Percentiles rank a stretch among this genome's conserved stretches.
Evolutionary conservation across 1,140 invertebrate species (phyloP).

Genomic region (Nomia melanderi): DNA sequence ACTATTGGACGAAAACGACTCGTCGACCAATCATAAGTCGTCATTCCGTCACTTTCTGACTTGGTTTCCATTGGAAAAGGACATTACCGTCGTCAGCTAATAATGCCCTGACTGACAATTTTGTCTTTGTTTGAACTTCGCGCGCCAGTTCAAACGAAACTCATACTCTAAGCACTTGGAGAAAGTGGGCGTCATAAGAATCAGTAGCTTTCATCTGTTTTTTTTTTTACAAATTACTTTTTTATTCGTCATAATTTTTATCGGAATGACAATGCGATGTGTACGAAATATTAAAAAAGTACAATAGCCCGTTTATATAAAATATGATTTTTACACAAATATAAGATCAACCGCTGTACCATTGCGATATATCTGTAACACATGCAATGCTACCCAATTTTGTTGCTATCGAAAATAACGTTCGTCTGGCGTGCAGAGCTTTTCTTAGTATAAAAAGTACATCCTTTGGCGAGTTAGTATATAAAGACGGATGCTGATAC

Average conservation of each 20-base stretch:
- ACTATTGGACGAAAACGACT: slow-evolving; percentile 27
- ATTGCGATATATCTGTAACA: slow-evolving; percentile 60
- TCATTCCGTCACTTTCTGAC: neutral
- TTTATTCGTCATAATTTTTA: slow-evolving; percentile 75
- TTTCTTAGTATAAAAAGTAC: slow-evolving; percentile 61
- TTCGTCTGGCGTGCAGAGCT: slow-evolving; percentile 60
- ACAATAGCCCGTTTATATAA: slow-evolving; percentile 80
- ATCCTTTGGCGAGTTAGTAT: slow-evolving; percentile 57
- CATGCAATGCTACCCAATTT: slow-evolving; percentile 63
- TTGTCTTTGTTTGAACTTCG: slow-evolving; percentile 16
- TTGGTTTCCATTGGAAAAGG: neutral
- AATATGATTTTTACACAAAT: slow-evolving; percentile 80
- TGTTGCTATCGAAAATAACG: slow-evolving; percentile 63
- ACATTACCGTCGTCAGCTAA: neutral
- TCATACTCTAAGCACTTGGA: too few species aligned
- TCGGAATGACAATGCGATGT: slow-evolving; percentile 76
- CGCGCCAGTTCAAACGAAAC: slow-evolving; percentile 15
- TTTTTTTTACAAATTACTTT: slow-evolving; percentile 75
- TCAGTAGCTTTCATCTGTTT: neutral
- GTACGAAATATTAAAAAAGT: slow-evolving; percentile 80
- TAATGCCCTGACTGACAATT: neutral
- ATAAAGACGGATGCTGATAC: slow-evolving; percentile 23
- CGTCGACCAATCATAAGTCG: slow-evolving; percentile 19
- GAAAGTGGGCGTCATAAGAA: too few species aligned
- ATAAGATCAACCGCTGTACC: slow-evolving; percentile 69